These are phyloP conservation scores for Argyresthia goedartella DNA, from an alignment of 2,888 invertebrate genomes.

Conservation along the genomic window DNA sequence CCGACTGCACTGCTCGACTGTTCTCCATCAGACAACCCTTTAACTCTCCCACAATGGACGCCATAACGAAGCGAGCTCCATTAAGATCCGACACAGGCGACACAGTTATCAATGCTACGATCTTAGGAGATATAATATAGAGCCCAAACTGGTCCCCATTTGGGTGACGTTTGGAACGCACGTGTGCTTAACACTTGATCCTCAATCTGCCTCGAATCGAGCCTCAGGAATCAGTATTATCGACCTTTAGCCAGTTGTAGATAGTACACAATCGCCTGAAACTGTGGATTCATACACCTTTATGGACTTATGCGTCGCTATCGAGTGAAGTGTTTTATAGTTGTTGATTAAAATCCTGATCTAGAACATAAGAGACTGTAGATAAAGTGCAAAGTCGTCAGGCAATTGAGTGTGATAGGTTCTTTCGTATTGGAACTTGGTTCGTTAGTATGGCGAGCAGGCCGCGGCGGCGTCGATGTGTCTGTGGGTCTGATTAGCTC, in stretches of 20 bases:
- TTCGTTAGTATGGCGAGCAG: constrained; percentile 51
- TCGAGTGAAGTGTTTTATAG: constrained; percentile 38
- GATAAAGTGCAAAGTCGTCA: constrained; percentile 1
- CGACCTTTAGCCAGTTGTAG: constrained; percentile 13
- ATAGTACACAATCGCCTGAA: constrained; percentile 27
- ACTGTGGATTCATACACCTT: too few species aligned
- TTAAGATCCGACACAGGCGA: constrained; percentile 31
- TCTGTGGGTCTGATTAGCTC: constrained; percentile 63
- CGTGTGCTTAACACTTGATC: constrained; percentile 52
- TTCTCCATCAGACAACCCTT: not conserved
- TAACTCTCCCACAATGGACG: constrained; percentile 3
- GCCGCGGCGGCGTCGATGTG: constrained; percentile 57
- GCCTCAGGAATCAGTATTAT: constrained; percentile 16
- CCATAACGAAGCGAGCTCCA: constrained; percentile 26
- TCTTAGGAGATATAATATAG: constrained; percentile 25
- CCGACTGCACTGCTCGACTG: not conserved
- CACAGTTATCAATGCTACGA: constrained; percentile 50
- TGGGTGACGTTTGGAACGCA: constrained; percentile 58
- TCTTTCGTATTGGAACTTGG: constrained; percentile 21
- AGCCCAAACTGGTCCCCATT: constrained; percentile 46
- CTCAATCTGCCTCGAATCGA: constrained; percentile 21
- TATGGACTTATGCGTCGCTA: constrained; percentile 20
- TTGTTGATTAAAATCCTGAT: constrained; percentile 7
- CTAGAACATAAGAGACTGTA: not conserved
- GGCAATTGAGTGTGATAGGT: constrained; percentile 19